phyloP scores from a whole-genome alignment of 2,113 vertebrate species.

The Chiloscyllium plagiosum region DNA sequence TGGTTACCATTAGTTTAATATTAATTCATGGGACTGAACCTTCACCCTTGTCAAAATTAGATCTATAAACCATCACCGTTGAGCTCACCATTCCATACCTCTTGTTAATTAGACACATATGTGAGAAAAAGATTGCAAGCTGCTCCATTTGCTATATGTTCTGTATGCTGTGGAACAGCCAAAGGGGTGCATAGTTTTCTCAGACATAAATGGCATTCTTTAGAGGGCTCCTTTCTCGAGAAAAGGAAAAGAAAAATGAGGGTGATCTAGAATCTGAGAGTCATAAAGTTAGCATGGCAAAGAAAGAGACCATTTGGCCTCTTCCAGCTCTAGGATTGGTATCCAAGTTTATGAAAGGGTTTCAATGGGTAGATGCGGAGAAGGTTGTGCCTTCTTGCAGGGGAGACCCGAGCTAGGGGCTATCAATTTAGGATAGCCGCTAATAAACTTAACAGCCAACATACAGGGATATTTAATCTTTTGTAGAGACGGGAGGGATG shows the following conservation, averaged over 20 bases:
- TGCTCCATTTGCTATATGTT: background rate
- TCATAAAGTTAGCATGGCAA: background rate
- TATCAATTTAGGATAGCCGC: background rate
- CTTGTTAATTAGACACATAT: background rate
- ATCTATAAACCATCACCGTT: background rate
- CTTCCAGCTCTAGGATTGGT: background rate
- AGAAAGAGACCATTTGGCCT: background rate
- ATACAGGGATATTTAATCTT: too few species aligned
- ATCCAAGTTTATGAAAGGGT: background rate
- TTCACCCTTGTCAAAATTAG: background rate
- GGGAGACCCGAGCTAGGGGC: background rate
- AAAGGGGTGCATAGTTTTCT: too few species aligned
- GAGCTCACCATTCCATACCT: background rate
- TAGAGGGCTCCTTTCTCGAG: background rate
- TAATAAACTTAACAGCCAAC: background rate
- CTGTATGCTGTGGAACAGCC: background rate
- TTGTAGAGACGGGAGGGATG: too few species aligned
- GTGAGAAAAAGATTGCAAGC: background rate
- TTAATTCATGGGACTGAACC: background rate
- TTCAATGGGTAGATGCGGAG: background rate
- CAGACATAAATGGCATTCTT: background rate
- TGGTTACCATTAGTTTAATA: constrained; percentile 6
- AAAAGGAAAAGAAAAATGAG: background rate
- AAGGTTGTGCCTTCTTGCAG: background rate
- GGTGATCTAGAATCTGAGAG: background rate